Evolutionary conservation across 2,113 vertebrate genomes (phyloP).

Genomic region (Tautogolabrus adspersus): DNA sequence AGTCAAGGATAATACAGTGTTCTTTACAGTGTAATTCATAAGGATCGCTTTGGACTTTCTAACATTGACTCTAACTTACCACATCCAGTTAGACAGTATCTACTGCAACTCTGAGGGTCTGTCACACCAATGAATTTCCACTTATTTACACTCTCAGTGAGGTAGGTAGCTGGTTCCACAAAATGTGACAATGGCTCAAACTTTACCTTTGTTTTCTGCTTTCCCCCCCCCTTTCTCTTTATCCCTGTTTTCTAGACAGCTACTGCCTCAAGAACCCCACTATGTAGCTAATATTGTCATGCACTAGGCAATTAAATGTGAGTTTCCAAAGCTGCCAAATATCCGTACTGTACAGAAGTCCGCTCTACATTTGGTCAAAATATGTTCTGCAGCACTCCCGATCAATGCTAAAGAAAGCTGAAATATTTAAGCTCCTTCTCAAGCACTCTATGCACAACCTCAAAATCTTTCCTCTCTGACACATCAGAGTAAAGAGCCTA

Average conservation of each 20-base stretch:
- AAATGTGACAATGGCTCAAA: conserved; percentile 18
- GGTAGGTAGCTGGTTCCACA: background rate
- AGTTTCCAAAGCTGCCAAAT: conserved; percentile 58
- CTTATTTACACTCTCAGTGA: conserved; percentile 12
- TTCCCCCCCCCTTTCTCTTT: background rate
- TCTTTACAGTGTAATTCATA: background rate
- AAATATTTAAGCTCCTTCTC: conserved; percentile 67
- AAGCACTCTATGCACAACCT: conserved; percentile 53
- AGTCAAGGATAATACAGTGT: background rate
- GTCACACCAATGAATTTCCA: conserved; percentile 1
- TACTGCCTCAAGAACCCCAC: conserved; percentile 26
- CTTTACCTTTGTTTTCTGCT: background rate
- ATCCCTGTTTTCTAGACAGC: conserved; percentile 8
- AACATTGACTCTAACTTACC: too few relatives aligned
- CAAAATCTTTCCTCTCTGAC: conserved; percentile 62
- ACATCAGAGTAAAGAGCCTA: conserved; percentile 59
- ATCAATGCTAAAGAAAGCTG: conserved; percentile 44
- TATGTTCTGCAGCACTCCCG: conserved; percentile 59
- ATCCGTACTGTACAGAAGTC: conserved; percentile 33
- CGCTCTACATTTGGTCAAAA: conserved; percentile 46
- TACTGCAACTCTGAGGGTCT: background rate
- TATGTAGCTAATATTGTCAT: conserved; percentile 46
- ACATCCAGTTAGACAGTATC: too few relatives aligned
- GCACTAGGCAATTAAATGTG: conserved; percentile 46
- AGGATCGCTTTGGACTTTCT: background rate